Percentiles rank a stretch among this genome's conserved stretches.
phyloP scores from a whole-genome alignment of 2,888 invertebrate species.

The Drosophila greeni region DNA sequence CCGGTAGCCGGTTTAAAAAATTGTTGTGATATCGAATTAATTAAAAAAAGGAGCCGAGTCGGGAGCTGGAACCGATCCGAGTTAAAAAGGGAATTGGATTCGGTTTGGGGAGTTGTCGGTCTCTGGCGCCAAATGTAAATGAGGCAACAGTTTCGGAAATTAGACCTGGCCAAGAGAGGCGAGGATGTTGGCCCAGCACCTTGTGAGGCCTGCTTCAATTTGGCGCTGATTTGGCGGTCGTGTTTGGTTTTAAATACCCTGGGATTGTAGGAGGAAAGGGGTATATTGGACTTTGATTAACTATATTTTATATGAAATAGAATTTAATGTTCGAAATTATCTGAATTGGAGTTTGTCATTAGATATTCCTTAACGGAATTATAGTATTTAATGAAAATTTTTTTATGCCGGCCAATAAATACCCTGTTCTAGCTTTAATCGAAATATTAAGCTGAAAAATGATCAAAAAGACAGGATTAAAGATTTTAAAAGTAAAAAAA shows the following conservation, averaged over 20 bases:
- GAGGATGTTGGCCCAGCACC: constrained; percentile 58
- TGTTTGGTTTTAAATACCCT: constrained; percentile 47
- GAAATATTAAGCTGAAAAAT: too few relatives aligned
- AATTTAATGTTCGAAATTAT: background rate
- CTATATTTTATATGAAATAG: too few relatives aligned
- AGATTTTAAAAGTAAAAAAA: too few relatives aligned
- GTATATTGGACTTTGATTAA: background rate
- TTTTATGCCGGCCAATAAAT: too few relatives aligned
- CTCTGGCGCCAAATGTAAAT: constrained; percentile 71
- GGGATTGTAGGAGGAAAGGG: background rate
- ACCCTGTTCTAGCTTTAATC: too few relatives aligned
- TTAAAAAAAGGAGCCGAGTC: constrained; percentile 55
- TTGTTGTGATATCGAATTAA: constrained; percentile 73
- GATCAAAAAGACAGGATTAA: too few relatives aligned
- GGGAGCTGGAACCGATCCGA: constrained; percentile 2
- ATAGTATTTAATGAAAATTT: too few relatives aligned
- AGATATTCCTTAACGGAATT: too few relatives aligned
- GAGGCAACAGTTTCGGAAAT: constrained; percentile 56
- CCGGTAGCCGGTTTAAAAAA: constrained; percentile 67
- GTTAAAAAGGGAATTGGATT: constrained; percentile 29
- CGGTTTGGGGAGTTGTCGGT: constrained; percentile 10
- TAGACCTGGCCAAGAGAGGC: constrained; percentile 22
- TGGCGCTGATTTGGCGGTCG: constrained; percentile 70
- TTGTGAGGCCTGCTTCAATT: constrained; percentile 71
- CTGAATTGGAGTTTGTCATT: background rate